These are phyloP conservation scores for Rhabdophis nuchalis DNA, from an alignment of 2,797 vertebrate genomes.

Conservation along the genomic window DNA sequence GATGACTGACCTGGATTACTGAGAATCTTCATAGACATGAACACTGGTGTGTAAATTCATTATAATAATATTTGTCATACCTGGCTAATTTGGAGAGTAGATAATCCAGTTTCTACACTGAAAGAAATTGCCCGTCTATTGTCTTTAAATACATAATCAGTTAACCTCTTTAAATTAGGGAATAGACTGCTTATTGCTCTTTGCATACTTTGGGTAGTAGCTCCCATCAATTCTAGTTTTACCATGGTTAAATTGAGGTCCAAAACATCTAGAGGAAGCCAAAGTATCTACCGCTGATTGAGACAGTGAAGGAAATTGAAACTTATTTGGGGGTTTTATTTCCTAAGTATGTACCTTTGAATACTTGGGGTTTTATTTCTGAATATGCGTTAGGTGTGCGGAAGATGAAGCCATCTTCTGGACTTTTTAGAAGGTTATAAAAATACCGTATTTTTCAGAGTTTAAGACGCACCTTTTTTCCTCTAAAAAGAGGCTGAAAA, in stretches of 20 bases:
- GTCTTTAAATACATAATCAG: no score
- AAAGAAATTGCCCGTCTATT: background rate
- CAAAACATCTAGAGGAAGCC: background rate
- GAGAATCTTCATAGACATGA: background rate
- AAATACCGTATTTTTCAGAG: no score
- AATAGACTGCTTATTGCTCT: background rate
- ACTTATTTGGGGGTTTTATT: background rate
- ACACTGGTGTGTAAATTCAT: background rate
- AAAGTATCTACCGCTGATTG: background rate
- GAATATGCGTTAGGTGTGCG: background rate
- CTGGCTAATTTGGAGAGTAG: background rate
- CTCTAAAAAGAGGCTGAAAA: no score
- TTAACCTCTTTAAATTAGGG: background rate
- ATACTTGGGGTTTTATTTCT: background rate
- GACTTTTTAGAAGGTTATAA: background rate
- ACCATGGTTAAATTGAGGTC: background rate
- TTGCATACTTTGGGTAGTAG: background rate
- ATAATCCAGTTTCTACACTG: background rate
- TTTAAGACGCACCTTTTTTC: no score
- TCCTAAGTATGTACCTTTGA: background rate
- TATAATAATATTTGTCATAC: background rate
- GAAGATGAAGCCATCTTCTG: background rate
- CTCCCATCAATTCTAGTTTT: background rate
- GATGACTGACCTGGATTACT: background rate
- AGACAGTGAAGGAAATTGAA: background rate